These are phyloP conservation scores for Acestrorhynchus altus DNA, from an alignment of 2,797 vertebrate species.

Conservation along the genomic window DNA sequence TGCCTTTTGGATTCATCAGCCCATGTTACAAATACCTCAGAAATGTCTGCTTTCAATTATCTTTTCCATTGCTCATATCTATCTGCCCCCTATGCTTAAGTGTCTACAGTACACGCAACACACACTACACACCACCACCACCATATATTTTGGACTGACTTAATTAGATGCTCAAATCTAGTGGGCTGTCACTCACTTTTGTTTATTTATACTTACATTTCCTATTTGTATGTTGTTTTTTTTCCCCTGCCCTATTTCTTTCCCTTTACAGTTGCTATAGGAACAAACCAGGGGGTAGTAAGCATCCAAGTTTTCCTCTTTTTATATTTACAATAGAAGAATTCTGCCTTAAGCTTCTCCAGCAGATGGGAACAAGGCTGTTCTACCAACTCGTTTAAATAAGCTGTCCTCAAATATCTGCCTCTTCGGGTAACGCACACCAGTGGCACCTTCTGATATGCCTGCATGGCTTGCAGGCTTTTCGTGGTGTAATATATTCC, in stretches of 20 bases:
- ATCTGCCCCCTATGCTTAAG: slow-evolving; percentile 44
- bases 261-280: slow-evolving; percentile 66
- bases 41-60: slow-evolving; percentile 24
- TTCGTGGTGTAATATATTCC: slow-evolving; percentile 1
- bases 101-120: slow-evolving; percentile 55
- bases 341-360: slow-evolving; percentile 43
- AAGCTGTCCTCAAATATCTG: slow-evolving; percentile 36
- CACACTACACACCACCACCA: too few species aligned
- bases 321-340: slow-evolving; percentile 29
- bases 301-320: slow-evolving; percentile 31
- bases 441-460: not conserved
- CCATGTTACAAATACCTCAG: slow-evolving; percentile 56
- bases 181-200: slow-evolving; percentile 60
- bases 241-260: slow-evolving; percentile 54
- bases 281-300: slow-evolving; percentile 56
- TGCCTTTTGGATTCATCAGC: slow-evolving; percentile 64
- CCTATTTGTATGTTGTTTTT: slow-evolving; percentile 50
- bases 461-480: slow-evolving; percentile 3
- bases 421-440: slow-evolving; percentile 10
- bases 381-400: slow-evolving; percentile 41
- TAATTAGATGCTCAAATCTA: slow-evolving; percentile 64
- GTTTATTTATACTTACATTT: slow-evolving; percentile 65
- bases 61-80: not conserved
- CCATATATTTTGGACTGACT: slow-evolving; percentile 64
- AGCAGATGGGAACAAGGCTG: slow-evolving; percentile 31